Evolutionary conservation across 2,113 vertebrate genomes (phyloP).

Genomic region (Pandion haliaetus): DNA sequence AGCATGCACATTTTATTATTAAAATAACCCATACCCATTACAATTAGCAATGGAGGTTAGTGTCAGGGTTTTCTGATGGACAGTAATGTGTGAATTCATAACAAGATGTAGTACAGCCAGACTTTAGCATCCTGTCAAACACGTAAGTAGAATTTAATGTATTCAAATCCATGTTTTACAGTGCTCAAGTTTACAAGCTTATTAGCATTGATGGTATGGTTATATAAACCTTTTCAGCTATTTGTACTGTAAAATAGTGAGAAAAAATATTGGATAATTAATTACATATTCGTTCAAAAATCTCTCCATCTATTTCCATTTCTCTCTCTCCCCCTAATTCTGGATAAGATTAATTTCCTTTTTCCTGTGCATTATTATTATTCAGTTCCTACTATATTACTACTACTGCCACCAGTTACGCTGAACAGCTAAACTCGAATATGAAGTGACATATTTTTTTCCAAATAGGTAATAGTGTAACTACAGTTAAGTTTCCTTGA

Average conservation of each 20-base stretch:
- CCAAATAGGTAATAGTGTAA: background rate
- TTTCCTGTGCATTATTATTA: background rate
- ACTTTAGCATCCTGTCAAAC: slow-evolving; percentile 59
- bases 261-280: background rate
- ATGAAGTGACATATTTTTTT: background rate
- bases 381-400: background rate
- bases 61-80: background rate
- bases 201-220: background rate
- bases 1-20: background rate
- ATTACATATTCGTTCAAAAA: background rate
- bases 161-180: slow-evolving; percentile 28
- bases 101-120: background rate
- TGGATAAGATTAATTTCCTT: background rate
- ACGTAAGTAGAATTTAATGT: slow-evolving; percentile 47
- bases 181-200: slow-evolving; percentile 1
- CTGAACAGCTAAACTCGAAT: background rate
- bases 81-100: slow-evolving; percentile 59
- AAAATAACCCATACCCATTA: background rate
- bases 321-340: background rate
- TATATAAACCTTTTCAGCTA: background rate
- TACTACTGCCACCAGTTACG: background rate
- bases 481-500: background rate
- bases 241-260: background rate
- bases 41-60: background rate
- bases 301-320: background rate